Percentiles rank a stretch among this genome's conserved stretches.
Evolutionary conservation across 2,888 invertebrate species (phyloP).

Genomic region (Brachyopa scutellaris): DNA sequence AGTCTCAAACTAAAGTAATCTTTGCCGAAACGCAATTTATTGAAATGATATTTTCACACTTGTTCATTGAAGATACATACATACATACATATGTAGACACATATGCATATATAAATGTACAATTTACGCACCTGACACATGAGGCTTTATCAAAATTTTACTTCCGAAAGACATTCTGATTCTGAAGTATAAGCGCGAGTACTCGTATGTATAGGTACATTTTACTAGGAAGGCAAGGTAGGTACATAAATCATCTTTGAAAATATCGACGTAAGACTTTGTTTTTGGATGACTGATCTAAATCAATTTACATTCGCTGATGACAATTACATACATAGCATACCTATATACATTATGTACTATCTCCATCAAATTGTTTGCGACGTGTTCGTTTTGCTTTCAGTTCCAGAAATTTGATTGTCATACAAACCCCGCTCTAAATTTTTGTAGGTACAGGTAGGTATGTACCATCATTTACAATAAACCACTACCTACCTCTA

Average conservation of each 20-base stretch:
- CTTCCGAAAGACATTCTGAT: constrained; percentile 2
- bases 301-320: constrained; percentile 22
- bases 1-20: neutral
- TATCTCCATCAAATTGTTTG: constrained; percentile 7
- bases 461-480: too few species aligned
- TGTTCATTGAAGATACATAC: too few species aligned
- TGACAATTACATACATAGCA: constrained; percentile 20
- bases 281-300: constrained; percentile 5
- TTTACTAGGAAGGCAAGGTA: neutral
- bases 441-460: too few species aligned
- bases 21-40: neutral
- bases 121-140: neutral
- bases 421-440: constrained; percentile 2
- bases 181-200: too few species aligned
- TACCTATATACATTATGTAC: too few species aligned
- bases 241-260: too few species aligned
- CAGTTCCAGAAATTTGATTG: neutral
- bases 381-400: neutral
- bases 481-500: too few species aligned
- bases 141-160: neutral
- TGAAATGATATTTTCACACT: too few species aligned
- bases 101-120: too few species aligned
- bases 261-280: constrained; percentile 25
- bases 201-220: neutral
- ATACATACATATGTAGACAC: too few species aligned